Conservation (phyloP, 2,113 vertebrate species). For the Gymnobelideus leadbeateri region DNA sequence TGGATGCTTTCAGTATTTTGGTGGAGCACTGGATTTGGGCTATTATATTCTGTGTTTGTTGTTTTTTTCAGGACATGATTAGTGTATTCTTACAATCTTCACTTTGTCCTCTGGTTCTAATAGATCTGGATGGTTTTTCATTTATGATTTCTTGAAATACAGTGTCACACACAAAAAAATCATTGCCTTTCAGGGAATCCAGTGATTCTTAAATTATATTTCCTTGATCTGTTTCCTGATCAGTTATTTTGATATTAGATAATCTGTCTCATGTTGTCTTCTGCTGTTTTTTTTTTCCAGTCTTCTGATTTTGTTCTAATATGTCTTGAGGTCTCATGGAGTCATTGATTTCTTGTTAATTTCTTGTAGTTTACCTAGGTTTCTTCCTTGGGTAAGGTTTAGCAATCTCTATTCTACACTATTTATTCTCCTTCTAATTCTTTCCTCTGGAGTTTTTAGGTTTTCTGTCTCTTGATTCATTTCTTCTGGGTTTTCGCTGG, state of each 20-base stretch:
- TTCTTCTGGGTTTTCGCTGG: background rate
- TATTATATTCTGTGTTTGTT: background rate
- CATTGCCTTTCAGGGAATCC: background rate
- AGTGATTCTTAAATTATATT: background rate
- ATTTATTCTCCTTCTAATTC: too few species aligned
- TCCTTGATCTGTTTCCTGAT: background rate
- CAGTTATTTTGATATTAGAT: background rate
- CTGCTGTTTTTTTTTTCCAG: background rate
- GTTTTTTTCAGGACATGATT: background rate
- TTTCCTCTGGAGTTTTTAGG: background rate
- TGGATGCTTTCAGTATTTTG: background rate
- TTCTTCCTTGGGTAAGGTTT: background rate
- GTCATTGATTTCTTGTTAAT: background rate
- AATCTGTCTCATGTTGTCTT: too few species aligned
- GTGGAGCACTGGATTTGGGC: background rate
- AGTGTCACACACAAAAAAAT: too few species aligned
- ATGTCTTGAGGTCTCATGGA: background rate
- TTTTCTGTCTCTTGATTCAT: background rate
- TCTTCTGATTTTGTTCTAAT: background rate
- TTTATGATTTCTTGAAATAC: background rate
- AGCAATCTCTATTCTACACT: background rate
- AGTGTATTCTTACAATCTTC: background rate
- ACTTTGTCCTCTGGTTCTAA: background rate
- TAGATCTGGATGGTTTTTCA: background rate
- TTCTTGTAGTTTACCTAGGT: background rate